Conservation (phyloP, 2,888 invertebrate genomes). For the Thymelicus sylvestris region DNA sequence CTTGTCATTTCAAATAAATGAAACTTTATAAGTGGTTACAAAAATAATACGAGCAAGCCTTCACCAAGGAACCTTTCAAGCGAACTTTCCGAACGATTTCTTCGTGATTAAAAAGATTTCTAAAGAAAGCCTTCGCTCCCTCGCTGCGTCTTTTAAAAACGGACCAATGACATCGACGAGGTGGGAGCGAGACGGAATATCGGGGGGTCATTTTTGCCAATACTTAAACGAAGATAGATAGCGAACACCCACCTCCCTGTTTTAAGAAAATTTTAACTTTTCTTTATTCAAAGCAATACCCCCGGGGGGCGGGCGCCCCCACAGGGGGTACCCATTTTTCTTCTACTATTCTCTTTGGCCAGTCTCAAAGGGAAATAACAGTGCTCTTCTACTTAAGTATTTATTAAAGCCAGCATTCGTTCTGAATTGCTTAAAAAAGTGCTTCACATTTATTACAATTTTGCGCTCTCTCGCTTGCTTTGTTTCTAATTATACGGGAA, state of each 20-base stretch:
- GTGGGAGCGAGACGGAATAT: slow-evolving; percentile 62
- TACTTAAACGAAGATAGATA: slow-evolving; percentile 83
- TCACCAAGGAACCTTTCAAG: slow-evolving; percentile 9
- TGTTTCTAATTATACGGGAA: slow-evolving; percentile 36
- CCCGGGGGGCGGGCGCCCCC: slow-evolving; percentile 49
- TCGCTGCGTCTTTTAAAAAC: slow-evolving; percentile 61
- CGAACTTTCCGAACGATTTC: slow-evolving; percentile 30
- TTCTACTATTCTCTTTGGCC: slow-evolving; percentile 79
- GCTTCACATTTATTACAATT: slow-evolving; percentile 53
- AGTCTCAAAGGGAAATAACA: slow-evolving; percentile 79
- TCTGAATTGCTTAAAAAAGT: slow-evolving; percentile 72
- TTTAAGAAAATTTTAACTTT: slow-evolving; percentile 84
- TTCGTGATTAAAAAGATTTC: slow-evolving; percentile 37
- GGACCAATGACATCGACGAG: slow-evolving; percentile 67
- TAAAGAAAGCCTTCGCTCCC: slow-evolving; percentile 44
- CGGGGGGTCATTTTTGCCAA: slow-evolving; percentile 79
- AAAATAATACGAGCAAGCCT: slow-evolving; percentile 14
- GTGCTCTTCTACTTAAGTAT: slow-evolving; percentile 71
- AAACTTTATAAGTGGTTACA: background rate
- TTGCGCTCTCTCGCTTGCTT: slow-evolving; percentile 35
- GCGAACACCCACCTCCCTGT: slow-evolving; percentile 63
- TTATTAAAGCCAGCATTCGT: slow-evolving; percentile 80
- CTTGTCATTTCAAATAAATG: background rate
- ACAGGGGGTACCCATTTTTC: slow-evolving; percentile 67
- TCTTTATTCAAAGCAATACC: slow-evolving; percentile 77